phyloP scores from a whole-genome alignment of 2,113 vertebrate genomes.

The Struthidea cinerea region DNA sequence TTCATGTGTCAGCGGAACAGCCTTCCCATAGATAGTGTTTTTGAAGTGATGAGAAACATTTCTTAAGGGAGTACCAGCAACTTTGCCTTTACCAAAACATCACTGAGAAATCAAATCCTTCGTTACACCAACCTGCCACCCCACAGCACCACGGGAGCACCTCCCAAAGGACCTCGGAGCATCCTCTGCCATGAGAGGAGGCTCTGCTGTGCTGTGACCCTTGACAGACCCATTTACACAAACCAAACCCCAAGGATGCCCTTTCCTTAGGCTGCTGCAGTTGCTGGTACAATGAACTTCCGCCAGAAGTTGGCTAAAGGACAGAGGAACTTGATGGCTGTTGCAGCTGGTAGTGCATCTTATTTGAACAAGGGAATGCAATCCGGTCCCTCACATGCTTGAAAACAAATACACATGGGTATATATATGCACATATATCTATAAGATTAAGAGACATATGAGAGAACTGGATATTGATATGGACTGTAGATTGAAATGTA shows the following conservation, averaged over 20 bases:
- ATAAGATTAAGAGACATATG: not conserved
- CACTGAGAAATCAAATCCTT: not conserved
- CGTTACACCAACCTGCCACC: not conserved
- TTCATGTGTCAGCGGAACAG: not conserved
- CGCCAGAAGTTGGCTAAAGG: not conserved
- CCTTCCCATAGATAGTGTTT: not conserved
- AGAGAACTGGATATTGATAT: not conserved
- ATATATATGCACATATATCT: not conserved
- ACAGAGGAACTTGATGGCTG: not conserved
- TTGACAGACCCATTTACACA: not conserved
- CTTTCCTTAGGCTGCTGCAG: not conserved
- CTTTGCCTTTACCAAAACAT: not conserved
- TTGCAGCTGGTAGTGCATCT: not conserved
- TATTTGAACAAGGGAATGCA: not conserved
- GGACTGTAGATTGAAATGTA: not conserved
- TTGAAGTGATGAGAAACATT: not conserved
- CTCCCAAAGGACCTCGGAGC: not conserved
- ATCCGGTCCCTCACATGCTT: not conserved
- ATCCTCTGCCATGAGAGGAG: not conserved
- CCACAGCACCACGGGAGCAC: fast-evolving
- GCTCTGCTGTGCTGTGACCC: not conserved
- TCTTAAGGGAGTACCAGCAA: not conserved
- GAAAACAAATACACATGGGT: not conserved
- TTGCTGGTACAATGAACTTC: conserved; percentile 33
- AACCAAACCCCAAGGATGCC: not conserved